These are phyloP conservation scores for Sylvia atricapilla DNA, from an alignment of 2,113 vertebrate species.

Conservation along the genomic window DNA sequence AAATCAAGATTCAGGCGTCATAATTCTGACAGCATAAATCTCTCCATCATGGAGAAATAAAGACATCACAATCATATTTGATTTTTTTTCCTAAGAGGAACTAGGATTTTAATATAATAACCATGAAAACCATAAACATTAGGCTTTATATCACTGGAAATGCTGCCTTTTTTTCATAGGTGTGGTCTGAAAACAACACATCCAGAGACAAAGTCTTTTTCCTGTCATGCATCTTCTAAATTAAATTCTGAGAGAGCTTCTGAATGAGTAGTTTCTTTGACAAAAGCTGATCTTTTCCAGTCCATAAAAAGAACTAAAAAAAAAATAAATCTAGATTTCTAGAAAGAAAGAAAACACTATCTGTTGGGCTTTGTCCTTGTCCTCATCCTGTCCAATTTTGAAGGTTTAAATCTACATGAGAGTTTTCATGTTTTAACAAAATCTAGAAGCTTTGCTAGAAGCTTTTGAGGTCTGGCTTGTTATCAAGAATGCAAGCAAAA, in stretches of 20 bases:
- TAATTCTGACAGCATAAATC: neutral
- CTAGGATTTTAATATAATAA: conserved; percentile 47
- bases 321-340: neutral
- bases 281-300: neutral
- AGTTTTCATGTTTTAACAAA: neutral
- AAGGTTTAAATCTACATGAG: neutral
- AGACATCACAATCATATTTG: conserved; percentile 39
- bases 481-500: neutral
- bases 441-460: neutral
- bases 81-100: conserved; percentile 54
- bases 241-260: neutral
- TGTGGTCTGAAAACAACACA: neutral
- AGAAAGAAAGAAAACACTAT: neutral
- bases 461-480: neutral
- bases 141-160: conserved; percentile 50
- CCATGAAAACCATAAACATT: conserved; percentile 57
- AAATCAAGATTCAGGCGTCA: neutral
- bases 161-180: neutral
- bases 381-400: neutral
- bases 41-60: neutral
- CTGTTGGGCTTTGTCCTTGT: neutral
- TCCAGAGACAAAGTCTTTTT: neutral
- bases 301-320: neutral
- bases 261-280: neutral
- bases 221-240: neutral